Conservation (phyloP, 2,888 invertebrate species). For the Melangyna quadrimaculata region DNA sequence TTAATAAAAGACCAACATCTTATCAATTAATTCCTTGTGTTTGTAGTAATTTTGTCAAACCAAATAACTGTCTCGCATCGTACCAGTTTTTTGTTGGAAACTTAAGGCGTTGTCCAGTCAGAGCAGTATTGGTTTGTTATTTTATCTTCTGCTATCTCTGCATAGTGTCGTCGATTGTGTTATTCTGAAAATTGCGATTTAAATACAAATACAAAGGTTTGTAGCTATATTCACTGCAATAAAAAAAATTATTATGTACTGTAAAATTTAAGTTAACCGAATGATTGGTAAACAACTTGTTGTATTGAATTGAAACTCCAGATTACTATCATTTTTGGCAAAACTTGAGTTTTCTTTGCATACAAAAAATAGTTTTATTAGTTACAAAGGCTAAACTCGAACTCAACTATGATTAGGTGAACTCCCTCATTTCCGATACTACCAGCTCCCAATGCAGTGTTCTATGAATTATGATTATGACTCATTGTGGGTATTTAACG, state of each 20-base stretch:
- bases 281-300: neutral
- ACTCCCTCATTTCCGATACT: conserved; percentile 43
- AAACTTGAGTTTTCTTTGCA: neutral
- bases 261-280: neutral
- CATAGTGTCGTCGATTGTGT: conserved; percentile 24
- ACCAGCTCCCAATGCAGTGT: neutral
- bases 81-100: conserved; percentile 17
- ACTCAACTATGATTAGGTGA: conserved; percentile 13
- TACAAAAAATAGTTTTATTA: neutral
- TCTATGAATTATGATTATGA: no score
- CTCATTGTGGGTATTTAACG: conserved; percentile 33
- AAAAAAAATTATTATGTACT: neutral
- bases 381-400: neutral
- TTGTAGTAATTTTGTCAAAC: conserved; percentile 4
- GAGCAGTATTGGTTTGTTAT: conserved; percentile 22
- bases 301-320: neutral
- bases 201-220: conserved; percentile 10
- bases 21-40: neutral
- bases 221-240: neutral
- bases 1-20: neutral
- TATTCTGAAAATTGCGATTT: conserved; percentile 30
- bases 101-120: conserved; percentile 67
- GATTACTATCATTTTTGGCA: no score
- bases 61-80: neutral
- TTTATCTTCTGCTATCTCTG: conserved; percentile 8